Evolutionary conservation across 2,888 invertebrate species (phyloP), one percentile per base, ranked within the genome.

Genomic region (Crossocerus cetratus): DNA sequence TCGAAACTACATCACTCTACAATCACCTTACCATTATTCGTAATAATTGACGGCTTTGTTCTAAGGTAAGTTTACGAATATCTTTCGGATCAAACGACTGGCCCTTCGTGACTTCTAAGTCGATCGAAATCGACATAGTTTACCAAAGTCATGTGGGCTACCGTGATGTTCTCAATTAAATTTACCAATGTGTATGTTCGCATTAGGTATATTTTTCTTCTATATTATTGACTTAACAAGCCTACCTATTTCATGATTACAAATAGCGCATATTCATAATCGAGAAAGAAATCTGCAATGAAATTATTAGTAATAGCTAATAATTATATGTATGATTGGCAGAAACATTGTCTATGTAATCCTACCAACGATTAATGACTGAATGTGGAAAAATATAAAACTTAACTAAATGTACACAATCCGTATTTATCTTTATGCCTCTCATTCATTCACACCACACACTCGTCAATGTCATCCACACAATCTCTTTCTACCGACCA

Each of bases 361-460:
- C 83, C 86, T 88, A 88, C 85, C 86, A 89, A 89, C 87, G 86
- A 89, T 89, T 86, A 86, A 87, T 89, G 89, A 89, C 88, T 88
- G 85, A 87, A 88, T 86, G 87, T 89, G 87, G 87, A 90, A 90
- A 90, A 90, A 89, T 89, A 89, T 87, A 89, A 90, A 90, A 90
- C 89, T 89, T 89, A 89, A 89, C 88, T 88, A 88, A 90, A 89
- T 86, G 83, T 90, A 90, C 90, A 90, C 86, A 84, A 86, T 83
- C 82, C 78, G 79, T 74, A 61, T 58, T 63, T 60, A 59, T 57
- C 70, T 59, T 63, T 58, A 66, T 62, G 61, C 77, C 16, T 59
- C 63, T 66, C 74, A 75, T 74, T 80, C 72, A 65, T 56, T 49
- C 72, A 57, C 69, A 60, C 23, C 76, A 79, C 72, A 65, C 81